Percentiles rank a stretch among this genome's conserved stretches.
phyloP scores from a whole-genome alignment of 2,888 invertebrate genomes.

The Archips crataeganus region DNA sequence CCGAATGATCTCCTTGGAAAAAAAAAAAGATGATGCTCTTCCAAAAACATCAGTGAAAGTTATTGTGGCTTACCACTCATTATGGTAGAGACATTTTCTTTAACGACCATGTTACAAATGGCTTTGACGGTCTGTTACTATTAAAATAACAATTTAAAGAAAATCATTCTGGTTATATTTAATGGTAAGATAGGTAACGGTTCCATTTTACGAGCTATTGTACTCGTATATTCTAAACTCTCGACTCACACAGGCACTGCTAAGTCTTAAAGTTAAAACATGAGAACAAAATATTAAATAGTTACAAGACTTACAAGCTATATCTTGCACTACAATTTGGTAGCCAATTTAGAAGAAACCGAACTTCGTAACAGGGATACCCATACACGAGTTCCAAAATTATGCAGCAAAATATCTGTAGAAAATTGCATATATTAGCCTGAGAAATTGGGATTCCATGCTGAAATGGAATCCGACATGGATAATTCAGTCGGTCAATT shows the following conservation, averaged over 20 bases:
- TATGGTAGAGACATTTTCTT: slow-evolving; percentile 41
- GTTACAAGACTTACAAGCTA: not conserved
- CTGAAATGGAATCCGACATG: slow-evolving; percentile 37
- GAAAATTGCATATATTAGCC: not conserved
- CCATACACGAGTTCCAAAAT: not conserved
- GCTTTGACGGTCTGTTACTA: slow-evolving; percentile 2
- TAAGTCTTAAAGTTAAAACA: not conserved
- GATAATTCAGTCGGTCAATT: slow-evolving; percentile 24
- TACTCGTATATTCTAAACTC: slow-evolving; percentile 13
- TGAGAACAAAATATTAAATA: not conserved
- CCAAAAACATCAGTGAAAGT: slow-evolving; percentile 48
- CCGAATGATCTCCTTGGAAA: slow-evolving; percentile 1
- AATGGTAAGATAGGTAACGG: slow-evolving; percentile 27
- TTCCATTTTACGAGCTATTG: slow-evolving; percentile 28
- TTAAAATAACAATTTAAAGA: slow-evolving; percentile 20
- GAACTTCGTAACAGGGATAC: not conserved
- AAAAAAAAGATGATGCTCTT: slow-evolving; percentile 34
- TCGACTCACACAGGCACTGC: not conserved
- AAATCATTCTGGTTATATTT: slow-evolving; percentile 22
- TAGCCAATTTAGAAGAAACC: no score
- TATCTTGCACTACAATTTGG: not conserved
- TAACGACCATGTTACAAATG: slow-evolving; percentile 34
- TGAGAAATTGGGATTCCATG: slow-evolving; percentile 22
- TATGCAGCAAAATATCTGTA: not conserved
- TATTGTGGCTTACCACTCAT: slow-evolving; percentile 42